A percentile compares a stretch with the other conserved stretches of the same genome.
Conservation (phyloP, 2,888 invertebrate species). For the Baronia brevicornis region DNA sequence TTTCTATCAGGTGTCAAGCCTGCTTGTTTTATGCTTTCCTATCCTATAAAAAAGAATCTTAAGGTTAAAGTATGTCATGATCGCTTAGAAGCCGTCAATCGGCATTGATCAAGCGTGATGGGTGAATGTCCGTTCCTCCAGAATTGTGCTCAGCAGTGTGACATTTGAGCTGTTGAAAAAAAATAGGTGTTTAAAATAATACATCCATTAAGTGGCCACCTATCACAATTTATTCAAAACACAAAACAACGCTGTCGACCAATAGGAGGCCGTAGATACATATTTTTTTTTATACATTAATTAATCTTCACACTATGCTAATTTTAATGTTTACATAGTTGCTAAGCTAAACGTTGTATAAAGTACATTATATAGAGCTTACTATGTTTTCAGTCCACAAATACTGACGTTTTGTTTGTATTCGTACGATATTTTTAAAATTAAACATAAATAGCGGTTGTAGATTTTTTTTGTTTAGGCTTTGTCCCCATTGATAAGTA, state of each 20-base stretch:
- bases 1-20: too few species aligned
- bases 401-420: not conserved
- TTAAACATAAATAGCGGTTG: not conserved
- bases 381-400: conserved; percentile 5
- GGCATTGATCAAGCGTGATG: too few species aligned
- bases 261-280: conserved; percentile 2
- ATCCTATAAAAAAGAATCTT: too few species aligned
- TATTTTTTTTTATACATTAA: conserved; percentile 11
- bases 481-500: not conserved
- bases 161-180: not conserved
- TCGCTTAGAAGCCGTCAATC: too few species aligned
- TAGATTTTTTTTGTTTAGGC: not conserved
- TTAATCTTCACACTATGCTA: conserved; percentile 8
- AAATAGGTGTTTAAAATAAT: conserved; percentile 8
- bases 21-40: too few species aligned
- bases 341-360: conserved; percentile 4
- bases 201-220: conserved; percentile 16
- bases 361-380: conserved; percentile 3
- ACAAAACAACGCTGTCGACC: conserved; percentile 8
- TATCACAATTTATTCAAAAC: conserved; percentile 20
- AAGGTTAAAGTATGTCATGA: too few species aligned
- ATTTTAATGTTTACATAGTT: conserved; percentile 7
- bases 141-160: not conserved
- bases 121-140: too few species aligned
- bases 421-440: not conserved